phyloP scores from a whole-genome alignment of 2,113 vertebrate genomes.

The Protobothrops flavoviridis region DNA sequence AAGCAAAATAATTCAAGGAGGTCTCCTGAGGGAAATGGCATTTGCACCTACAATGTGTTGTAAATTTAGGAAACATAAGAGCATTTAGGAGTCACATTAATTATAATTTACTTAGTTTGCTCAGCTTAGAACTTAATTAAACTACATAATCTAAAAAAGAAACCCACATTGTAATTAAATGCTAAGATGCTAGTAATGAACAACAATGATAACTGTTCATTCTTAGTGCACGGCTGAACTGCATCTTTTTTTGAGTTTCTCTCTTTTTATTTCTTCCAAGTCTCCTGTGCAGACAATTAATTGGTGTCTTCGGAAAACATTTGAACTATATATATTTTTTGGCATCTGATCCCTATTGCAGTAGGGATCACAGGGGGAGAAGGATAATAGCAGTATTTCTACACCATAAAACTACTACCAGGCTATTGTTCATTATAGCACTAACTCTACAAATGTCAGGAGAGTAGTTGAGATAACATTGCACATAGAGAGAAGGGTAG shows the following conservation, averaged over 20 bases:
- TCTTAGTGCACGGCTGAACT: constrained; percentile 1
- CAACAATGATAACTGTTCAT: constrained; percentile 15
- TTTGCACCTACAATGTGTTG: constrained; percentile 25
- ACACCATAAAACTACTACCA: not conserved
- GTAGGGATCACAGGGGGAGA: not conserved
- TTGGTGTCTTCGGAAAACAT: not conserved
- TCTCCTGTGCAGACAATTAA: not conserved
- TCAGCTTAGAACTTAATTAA: constrained; percentile 33
- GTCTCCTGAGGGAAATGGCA: constrained; percentile 16
- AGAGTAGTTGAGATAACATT: not conserved
- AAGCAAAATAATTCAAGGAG: constrained; percentile 18
- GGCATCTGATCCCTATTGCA: not conserved
- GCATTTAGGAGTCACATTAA: constrained; percentile 28
- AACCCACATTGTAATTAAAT: constrained; percentile 12
- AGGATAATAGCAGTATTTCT: not conserved
- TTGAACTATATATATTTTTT: not conserved
- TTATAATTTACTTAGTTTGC: constrained; percentile 37
- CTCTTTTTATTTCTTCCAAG: not conserved
- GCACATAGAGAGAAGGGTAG: not conserved
- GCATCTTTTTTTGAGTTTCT: not conserved
- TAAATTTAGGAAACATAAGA: constrained; percentile 28
- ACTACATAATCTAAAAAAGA: constrained; percentile 12
- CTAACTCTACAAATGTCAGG: not conserved
- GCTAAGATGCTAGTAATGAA: constrained; percentile 8
- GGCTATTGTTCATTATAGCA: not conserved